Evolutionary conservation across 23 tunicate species (phyloP).

Genomic region (Aplidium turbinatum): DNA sequence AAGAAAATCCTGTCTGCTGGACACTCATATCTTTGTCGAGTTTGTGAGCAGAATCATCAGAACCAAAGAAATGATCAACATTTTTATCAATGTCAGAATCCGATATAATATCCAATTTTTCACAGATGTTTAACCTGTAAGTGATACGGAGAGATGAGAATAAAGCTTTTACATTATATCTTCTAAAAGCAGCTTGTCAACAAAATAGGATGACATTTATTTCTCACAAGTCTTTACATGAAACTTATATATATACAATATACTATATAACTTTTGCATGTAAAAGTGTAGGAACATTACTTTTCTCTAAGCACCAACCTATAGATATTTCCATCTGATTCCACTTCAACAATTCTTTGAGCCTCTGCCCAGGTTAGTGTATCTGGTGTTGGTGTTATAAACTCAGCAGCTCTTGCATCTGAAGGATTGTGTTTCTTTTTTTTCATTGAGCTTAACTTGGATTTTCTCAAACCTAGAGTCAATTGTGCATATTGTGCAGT

Average conservation of each 20-base stretch:
- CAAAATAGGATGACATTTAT: background rate
- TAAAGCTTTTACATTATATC: background rate
- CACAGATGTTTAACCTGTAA: slow-evolving; percentile 64
- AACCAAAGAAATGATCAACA: slow-evolving; percentile 43
- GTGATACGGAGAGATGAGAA: background rate
- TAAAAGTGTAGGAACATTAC: too few species aligned
- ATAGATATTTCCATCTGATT: slow-evolving; percentile 71
- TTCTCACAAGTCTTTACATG: background rate
- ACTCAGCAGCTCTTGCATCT: slow-evolving; percentile 42
- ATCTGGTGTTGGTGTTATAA: slow-evolving; percentile 62
- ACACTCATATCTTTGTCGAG: slow-evolving; percentile 11
- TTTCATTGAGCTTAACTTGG: slow-evolving; percentile 54
- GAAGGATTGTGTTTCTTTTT: slow-evolving; percentile 51
- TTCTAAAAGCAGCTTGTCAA: too few species aligned
- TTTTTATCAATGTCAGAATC: slow-evolving; percentile 85
- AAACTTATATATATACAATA: background rate
- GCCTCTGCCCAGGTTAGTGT: slow-evolving; percentile 97
- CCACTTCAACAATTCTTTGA: slow-evolving; percentile 86
- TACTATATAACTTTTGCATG: too few species aligned
- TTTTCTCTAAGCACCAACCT: too few species aligned
- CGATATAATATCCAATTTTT: slow-evolving; percentile 80
- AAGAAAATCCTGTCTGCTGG: too few species aligned
- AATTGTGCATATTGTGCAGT: too few species aligned
- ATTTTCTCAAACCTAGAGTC: slow-evolving; percentile 28
- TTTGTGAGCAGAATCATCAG: slow-evolving; percentile 1